Evolutionary conservation across 2,888 invertebrate species (phyloP).

Genomic region (Cryptocheilus praepositus): DNA sequence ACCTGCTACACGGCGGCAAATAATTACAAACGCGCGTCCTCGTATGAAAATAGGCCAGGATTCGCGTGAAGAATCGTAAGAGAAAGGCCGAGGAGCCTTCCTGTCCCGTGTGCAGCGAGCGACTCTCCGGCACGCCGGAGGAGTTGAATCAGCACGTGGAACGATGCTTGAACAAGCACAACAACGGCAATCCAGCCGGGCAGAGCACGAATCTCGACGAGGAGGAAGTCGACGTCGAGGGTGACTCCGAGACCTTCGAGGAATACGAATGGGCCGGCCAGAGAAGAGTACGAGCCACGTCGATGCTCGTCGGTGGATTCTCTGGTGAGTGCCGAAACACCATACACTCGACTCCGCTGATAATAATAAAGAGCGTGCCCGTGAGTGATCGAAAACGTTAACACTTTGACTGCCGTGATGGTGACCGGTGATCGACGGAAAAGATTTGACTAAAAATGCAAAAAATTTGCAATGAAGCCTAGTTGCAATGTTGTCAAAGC

Average conservation of each 20-base stretch:
- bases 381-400: no score
- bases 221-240: constrained; percentile 89
- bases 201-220: constrained; percentile 80
- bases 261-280: constrained; percentile 96
- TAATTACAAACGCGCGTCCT: constrained; percentile 68
- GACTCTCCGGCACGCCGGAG: constrained; percentile 79
- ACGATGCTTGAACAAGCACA: constrained; percentile 79
- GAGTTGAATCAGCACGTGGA: constrained; percentile 85
- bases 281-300: constrained; percentile 85
- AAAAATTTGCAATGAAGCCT: no score
- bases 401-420: no score
- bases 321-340: constrained; percentile 71
- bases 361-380: no score
- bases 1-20: no score
- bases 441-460: no score
- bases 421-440: no score
- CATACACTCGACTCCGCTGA: background rate
- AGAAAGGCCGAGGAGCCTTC: constrained; percentile 80
- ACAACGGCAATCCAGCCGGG: constrained; percentile 83
- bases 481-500: no score
- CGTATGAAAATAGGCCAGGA: constrained; percentile 65
- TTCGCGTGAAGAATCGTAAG: constrained; percentile 81
- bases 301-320: constrained; percentile 82
- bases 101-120: constrained; percentile 90
- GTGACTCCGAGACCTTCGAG: constrained; percentile 80